Evolutionary conservation across 2,113 vertebrate species (phyloP).

Genomic region (Gallinago media): DNA sequence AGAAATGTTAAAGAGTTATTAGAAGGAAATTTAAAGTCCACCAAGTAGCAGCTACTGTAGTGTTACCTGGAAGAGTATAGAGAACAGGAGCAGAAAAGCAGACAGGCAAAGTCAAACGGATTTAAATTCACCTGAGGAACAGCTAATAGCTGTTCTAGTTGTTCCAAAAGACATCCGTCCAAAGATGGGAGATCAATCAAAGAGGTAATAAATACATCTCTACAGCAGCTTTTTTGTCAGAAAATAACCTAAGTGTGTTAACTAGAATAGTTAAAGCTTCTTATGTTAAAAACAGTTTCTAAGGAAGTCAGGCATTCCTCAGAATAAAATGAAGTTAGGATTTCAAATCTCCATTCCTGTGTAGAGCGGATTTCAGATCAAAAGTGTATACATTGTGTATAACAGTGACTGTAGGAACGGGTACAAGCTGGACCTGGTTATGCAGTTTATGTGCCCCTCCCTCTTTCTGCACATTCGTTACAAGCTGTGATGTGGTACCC

Average conservation of each 20-base stretch:
- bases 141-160: not conserved
- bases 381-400: not conserved
- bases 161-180: not conserved
- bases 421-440: not conserved
- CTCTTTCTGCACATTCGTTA: not conserved
- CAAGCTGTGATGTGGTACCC: not conserved
- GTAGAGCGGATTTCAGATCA: not conserved
- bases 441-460: not conserved
- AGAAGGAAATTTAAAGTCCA: not conserved
- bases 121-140: not conserved
- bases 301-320: not conserved
- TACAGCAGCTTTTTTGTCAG: not conserved
- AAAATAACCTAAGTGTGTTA: not conserved
- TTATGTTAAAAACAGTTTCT: not conserved
- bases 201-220: not conserved
- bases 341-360: not conserved
- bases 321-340: not conserved
- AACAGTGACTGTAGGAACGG: not conserved
- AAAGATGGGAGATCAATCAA: not conserved
- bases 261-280: not conserved
- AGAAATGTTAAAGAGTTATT: not conserved
- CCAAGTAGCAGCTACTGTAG: not conserved
- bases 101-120: not conserved
- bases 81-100: not conserved
- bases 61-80: not conserved